Percentiles rank a stretch among this genome's conserved stretches.
These are phyloP conservation scores for Volucella zonaria DNA, from an alignment of 2,888 invertebrate genomes.

Conservation along the genomic window DNA sequence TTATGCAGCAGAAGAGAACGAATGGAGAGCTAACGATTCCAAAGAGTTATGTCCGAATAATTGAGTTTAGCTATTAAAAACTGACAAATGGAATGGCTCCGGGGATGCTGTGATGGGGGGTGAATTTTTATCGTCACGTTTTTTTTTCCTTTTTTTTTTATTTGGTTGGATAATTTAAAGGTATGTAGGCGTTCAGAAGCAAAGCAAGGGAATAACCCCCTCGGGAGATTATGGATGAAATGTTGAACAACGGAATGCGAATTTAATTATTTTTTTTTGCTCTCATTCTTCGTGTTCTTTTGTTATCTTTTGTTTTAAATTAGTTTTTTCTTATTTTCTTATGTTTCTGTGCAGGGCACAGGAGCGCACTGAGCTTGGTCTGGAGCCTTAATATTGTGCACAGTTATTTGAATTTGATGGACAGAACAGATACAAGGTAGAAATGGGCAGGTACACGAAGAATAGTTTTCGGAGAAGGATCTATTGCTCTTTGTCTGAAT, in stretches of 20 bases:
- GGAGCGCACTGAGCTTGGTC: neutral
- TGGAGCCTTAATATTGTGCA: too few species aligned
- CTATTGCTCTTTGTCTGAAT: too few species aligned
- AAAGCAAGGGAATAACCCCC: neutral
- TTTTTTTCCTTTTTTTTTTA: conserved; percentile 2
- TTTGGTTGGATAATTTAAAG: conserved; percentile 14
- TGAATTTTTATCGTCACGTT: conserved; percentile 22
- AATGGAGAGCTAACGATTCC: conserved; percentile 27
- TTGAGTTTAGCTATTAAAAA: conserved; percentile 67
- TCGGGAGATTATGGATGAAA: conserved; percentile 1
- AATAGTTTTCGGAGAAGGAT: too few species aligned
- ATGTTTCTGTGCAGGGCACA: neutral
- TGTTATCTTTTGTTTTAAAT: conserved; percentile 12
- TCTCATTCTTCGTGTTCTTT: neutral
- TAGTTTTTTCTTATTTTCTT: neutral
- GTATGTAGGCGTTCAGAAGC: conserved; percentile 29
- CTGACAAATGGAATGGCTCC: neutral
- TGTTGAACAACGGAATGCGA: conserved; percentile 46
- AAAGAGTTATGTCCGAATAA: conserved; percentile 71
- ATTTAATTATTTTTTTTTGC: conserved; percentile 49
- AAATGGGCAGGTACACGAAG: too few species aligned
- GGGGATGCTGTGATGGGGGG: neutral
- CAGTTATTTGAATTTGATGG: neutral
- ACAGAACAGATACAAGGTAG: too few species aligned
- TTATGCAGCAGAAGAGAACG: conserved; percentile 41